These are phyloP conservation scores for Oxyura jamaicensis DNA, from an alignment of 2,113 vertebrate genomes.

Conservation along the genomic window DNA sequence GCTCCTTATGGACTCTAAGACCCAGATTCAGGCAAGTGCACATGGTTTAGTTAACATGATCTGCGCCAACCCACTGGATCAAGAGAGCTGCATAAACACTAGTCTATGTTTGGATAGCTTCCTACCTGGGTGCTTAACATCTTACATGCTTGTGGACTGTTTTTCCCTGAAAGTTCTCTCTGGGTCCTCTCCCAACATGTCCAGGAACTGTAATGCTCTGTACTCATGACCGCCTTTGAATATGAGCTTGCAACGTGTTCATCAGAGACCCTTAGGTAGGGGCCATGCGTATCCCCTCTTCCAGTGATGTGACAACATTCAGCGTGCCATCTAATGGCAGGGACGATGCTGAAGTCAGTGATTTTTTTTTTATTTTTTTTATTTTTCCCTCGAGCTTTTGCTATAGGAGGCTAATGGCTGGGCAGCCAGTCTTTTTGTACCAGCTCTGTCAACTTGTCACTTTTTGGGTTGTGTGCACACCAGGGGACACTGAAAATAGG, in stretches of 20 bases:
- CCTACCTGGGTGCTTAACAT: neutral
- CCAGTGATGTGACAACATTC: neutral
- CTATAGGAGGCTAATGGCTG: neutral
- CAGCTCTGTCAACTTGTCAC: neutral
- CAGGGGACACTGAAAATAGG: slow-evolving; percentile 20
- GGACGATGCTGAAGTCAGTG: neutral
- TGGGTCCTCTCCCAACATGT: neutral
- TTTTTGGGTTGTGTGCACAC: slow-evolving; percentile 9
- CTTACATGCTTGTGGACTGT: neutral
- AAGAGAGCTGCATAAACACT: neutral
- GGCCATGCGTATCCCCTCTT: neutral
- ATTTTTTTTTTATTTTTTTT: neutral
- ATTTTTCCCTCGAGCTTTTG: neutral
- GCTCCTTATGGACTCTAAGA: neutral
- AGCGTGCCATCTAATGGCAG: neutral
- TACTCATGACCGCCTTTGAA: neutral
- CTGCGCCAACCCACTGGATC: neutral
- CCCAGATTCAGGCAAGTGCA: neutral
- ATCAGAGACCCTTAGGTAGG: neutral
- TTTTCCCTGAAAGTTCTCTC: neutral
- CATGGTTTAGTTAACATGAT: neutral
- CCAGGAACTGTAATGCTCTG: rapidly evolving
- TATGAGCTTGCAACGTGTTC: neutral
- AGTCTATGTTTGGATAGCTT: neutral
- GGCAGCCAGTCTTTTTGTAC: neutral